These are phyloP conservation scores for Saguinus imperator DNA, from an alignment of 2,113 vertebrate species.

Conservation along the genomic window DNA sequence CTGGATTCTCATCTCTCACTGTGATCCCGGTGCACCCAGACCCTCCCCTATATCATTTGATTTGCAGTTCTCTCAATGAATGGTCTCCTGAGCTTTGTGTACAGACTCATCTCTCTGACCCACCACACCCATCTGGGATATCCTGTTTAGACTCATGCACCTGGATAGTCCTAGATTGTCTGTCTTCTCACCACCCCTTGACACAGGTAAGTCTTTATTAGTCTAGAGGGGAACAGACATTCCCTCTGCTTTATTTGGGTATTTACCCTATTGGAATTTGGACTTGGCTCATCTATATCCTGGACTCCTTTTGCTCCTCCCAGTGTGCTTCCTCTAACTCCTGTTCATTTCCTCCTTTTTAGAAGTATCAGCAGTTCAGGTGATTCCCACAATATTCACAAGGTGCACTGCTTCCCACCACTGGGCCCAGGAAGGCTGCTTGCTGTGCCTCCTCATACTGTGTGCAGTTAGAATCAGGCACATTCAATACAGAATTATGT, in stretches of 20 bases:
- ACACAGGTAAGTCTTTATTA: neutral
- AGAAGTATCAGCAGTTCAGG: neutral
- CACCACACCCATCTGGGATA: neutral
- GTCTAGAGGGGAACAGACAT: neutral
- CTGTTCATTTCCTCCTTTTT: neutral
- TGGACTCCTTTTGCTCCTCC: neutral
- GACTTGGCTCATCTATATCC: accelerated
- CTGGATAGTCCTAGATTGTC: neutral
- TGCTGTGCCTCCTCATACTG: neutral
- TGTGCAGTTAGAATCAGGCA: neutral
- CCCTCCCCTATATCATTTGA: too few species aligned
- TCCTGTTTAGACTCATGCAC: neutral
- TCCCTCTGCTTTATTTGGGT: neutral
- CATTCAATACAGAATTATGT: neutral
- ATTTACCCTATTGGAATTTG: neutral
- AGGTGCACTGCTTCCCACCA: neutral
- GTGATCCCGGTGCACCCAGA: accelerated
- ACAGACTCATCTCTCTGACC: neutral
- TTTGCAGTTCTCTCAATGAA: neutral
- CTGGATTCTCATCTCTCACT: neutral
- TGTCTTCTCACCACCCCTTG: neutral
- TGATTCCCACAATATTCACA: neutral
- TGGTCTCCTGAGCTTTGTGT: neutral
- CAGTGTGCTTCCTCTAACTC: neutral
- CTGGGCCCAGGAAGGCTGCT: accelerated